Conservation (phyloP, 2,888 invertebrate species). For the Coremacera marginata region DNA sequence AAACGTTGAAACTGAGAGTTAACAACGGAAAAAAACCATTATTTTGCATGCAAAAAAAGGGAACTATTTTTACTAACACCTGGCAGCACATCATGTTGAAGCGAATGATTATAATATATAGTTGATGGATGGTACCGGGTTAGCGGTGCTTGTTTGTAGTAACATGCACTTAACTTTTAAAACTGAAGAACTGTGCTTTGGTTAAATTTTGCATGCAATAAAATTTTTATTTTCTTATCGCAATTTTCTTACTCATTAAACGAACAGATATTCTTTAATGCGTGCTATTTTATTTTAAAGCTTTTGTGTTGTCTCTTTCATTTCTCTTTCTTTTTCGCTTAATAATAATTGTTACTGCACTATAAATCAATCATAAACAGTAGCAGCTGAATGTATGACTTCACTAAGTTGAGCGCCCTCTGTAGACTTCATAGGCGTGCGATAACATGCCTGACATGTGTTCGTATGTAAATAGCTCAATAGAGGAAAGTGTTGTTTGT, state of each 20-base stretch:
- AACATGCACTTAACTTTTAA: too few relatives aligned
- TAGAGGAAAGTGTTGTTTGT: neutral
- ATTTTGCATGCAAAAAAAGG: too few relatives aligned
- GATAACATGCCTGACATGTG: constrained; percentile 1
- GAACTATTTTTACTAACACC: too few relatives aligned
- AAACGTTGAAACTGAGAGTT: too few relatives aligned
- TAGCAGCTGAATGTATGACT: neutral
- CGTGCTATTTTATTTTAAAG: neutral
- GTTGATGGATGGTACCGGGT: too few relatives aligned
- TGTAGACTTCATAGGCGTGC: neutral
- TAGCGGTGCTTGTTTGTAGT: too few relatives aligned
- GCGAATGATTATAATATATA: too few relatives aligned
- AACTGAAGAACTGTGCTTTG: neutral
- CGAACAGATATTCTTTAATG: neutral
- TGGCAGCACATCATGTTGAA: too few relatives aligned
- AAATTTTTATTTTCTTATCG: neutral
- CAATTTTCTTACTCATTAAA: neutral
- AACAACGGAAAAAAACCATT: too few relatives aligned
- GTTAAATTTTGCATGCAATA: neutral
- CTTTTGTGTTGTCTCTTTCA: neutral
- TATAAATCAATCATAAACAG: constrained; percentile 10
- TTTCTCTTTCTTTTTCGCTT: neutral
- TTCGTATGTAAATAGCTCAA: neutral
- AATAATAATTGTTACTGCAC: neutral
- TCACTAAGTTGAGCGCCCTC: constrained; percentile 23